These are phyloP conservation scores for Poecile montanus DNA, from an alignment of 2,797 vertebrate species.

Conservation along the genomic window DNA sequence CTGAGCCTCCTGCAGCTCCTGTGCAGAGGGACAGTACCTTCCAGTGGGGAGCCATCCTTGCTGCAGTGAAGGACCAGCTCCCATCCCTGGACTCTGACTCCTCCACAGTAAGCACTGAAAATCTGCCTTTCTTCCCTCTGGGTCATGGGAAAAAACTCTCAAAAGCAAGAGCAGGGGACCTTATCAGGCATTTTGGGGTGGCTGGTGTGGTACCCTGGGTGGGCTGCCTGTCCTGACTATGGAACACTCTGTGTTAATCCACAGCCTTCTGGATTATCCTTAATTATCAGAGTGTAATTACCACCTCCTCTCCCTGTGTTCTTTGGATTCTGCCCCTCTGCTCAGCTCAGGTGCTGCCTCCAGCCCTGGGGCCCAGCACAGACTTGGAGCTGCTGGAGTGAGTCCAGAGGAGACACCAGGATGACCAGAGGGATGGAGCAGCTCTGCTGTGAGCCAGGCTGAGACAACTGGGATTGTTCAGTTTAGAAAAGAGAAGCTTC, in stretches of 20 bases:
- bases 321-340: background rate
- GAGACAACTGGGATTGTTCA: background rate
- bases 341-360: background rate
- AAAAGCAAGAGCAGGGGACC: background rate
- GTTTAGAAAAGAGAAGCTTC: background rate
- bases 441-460: background rate
- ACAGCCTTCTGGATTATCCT: background rate
- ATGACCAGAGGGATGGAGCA: background rate
- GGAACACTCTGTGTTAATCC: background rate
- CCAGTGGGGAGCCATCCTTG: conserved; percentile 73
- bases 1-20: background rate
- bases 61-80: conserved; percentile 76
- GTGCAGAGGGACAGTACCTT: background rate
- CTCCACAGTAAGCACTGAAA: conserved; percentile 68
- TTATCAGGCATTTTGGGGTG: background rate
- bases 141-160: background rate
- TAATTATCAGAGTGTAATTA: background rate
- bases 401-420: background rate
- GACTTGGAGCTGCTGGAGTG: background rate
- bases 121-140: background rate
- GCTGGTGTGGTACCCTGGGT: background rate
- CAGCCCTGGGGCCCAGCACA: background rate
- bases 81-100: conserved; percentile 80
- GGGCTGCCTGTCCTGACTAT: background rate
- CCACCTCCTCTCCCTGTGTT: background rate